These are phyloP conservation scores for Achatina immaculata DNA, from an alignment of 1,140 invertebrate species.

Conservation along the genomic window DNA sequence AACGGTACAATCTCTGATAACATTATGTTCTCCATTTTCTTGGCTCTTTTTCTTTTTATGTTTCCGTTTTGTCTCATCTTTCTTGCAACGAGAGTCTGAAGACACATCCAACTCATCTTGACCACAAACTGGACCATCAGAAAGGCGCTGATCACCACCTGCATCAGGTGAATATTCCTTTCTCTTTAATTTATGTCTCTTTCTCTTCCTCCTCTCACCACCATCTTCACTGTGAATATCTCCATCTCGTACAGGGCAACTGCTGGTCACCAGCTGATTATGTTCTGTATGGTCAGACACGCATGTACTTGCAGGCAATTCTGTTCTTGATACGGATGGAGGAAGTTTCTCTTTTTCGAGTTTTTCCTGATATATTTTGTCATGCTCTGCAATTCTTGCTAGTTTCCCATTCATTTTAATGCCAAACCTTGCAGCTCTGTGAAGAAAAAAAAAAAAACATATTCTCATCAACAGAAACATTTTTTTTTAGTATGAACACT, in stretches of 20 bases:
- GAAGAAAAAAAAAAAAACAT: constrained; percentile 20
- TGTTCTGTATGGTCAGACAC: not conserved
- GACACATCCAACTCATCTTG: not conserved
- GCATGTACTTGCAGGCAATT: not conserved
- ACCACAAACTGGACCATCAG: not conserved
- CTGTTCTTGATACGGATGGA: not conserved
- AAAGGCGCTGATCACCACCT: not conserved
- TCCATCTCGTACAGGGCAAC: not conserved
- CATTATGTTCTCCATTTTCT: not conserved
- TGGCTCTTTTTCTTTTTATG: constrained; percentile 1
- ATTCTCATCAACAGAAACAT: too few relatives aligned
- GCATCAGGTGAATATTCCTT: not conserved
- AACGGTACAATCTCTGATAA: not conserved
- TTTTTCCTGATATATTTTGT: constrained; percentile 11
- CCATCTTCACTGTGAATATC: not conserved
- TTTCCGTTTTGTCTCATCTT: not conserved
- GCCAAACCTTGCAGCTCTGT: constrained; percentile 30
- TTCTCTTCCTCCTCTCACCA: not conserved
- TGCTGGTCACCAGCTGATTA: not conserved
- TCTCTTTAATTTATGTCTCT: constrained; percentile 17
- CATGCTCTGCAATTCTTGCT: constrained; percentile 10
- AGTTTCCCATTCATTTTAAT: constrained; percentile 33
- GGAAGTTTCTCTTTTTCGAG: not conserved
- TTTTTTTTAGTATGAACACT: too few relatives aligned
- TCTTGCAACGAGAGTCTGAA: not conserved